Percentiles rank a stretch among this genome's conserved stretches.
These are phyloP conservation scores for Hyposoter dolosus DNA, from an alignment of 2,888 invertebrate genomes.

Conservation along the genomic window DNA sequence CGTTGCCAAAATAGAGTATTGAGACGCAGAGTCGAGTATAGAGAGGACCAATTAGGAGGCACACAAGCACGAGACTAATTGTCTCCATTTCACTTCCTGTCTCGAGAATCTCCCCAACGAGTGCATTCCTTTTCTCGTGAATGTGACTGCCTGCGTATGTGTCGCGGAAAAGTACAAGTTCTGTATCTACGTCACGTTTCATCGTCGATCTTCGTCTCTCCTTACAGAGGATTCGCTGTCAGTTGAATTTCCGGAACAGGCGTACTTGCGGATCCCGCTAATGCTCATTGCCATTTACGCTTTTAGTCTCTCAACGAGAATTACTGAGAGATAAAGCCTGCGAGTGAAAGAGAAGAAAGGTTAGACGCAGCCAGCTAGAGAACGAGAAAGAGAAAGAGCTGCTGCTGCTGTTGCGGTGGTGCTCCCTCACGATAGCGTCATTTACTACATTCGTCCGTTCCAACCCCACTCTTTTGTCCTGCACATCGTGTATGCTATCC, in stretches of 20 bases:
- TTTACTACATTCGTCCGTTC: slow-evolving; percentile 7
- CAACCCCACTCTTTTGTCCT: slow-evolving; percentile 2
- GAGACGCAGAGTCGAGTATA: slow-evolving; percentile 54
- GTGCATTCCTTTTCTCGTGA: slow-evolving; percentile 25
- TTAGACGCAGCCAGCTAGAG: background rate
- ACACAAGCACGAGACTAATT: slow-evolving; percentile 26
- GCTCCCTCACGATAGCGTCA: slow-evolving; percentile 31
- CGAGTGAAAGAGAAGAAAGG: slow-evolving; percentile 10
- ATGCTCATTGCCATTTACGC: slow-evolving; percentile 59
- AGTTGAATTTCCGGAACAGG: slow-evolving; percentile 30
- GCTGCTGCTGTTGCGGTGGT: background rate
- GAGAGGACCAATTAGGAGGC: slow-evolving; percentile 61
- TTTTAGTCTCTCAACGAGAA: slow-evolving; percentile 35
- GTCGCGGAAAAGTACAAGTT: slow-evolving; percentile 26
- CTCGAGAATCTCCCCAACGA: slow-evolving; percentile 13
- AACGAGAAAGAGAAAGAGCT: background rate
- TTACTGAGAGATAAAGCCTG: slow-evolving; percentile 21
- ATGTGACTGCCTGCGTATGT: background rate
- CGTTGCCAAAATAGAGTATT: slow-evolving; percentile 22
- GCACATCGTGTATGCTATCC: slow-evolving; percentile 20
- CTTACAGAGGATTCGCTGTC: slow-evolving; percentile 9
- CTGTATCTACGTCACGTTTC: slow-evolving; percentile 51
- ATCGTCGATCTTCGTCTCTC: slow-evolving; percentile 46
- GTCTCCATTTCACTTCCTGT: slow-evolving; percentile 43
- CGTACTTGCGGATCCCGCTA: slow-evolving; percentile 48